Evolutionary conservation across 2,797 vertebrate species (phyloP), one percentile per base, ranked within the genome.

Genomic region (Sebastes hopkinsi): DNA sequence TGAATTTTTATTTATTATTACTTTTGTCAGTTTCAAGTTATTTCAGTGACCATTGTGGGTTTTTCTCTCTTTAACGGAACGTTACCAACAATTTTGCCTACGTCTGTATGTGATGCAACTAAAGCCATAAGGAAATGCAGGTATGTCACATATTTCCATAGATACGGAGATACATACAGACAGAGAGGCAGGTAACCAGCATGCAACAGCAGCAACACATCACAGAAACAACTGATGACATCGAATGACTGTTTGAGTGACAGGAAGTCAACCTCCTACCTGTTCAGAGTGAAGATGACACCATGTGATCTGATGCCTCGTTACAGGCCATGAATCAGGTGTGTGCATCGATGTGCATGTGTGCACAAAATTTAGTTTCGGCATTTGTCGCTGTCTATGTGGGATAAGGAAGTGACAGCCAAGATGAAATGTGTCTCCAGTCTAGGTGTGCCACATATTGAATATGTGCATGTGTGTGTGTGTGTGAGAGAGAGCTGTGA

Each of bases 241-340:
- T 46, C 13, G 2, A 77, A 71, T 25, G 72, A 69, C 70, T 68
- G 80, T 5, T 22, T 67, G 79, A 74, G 27, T 75, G 89, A 85
- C 83, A 81, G 69, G 25, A 54, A 75, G 79, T 65, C 77, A 67
- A 59, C 67, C 78, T 79, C 52, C 70, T 78, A 29, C 75, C 13
- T 64, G 68, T 68, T 79, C 30, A 71, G 36, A 84, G 76, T 73
- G 55, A 72, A 58, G 66, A 79, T 82, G 81, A 86, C 81, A 82
- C 46, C 71, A 42, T 18, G 27, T 80, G 85, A 90, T 87, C 85
- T 84, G 76, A 79, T 25, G 75, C 65, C 74, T 81, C 64, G 77
- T 85, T 72, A 77, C 80, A 75, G 54, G 30, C 82, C 78, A 72
- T 52, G 32, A 59, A 77, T 78, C 52, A 52, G 29, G 27, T 72